Conservation (phyloP, 2,113 vertebrate species). For the Pituophis catenifer region DNA sequence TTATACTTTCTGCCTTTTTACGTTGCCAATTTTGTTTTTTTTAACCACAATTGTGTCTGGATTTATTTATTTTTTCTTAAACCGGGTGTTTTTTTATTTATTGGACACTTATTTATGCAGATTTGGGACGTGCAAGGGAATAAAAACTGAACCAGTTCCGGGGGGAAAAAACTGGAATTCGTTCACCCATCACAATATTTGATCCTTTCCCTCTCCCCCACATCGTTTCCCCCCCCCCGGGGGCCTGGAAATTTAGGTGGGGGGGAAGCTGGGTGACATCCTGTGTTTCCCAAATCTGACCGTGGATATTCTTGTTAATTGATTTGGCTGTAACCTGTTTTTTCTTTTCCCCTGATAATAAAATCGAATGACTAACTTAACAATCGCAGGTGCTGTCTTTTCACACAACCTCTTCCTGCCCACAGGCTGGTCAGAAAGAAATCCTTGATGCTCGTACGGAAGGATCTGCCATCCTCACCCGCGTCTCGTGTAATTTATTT, state of each 20-base stretch:
- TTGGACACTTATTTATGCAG: background rate
- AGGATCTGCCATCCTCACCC: background rate
- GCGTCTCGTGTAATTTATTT: background rate
- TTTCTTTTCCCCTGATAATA: background rate
- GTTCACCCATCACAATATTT: background rate
- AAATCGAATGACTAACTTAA: background rate
- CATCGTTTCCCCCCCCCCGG: too few relatives aligned
- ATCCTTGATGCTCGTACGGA: background rate
- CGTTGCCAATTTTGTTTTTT: background rate
- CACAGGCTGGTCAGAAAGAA: too few relatives aligned
- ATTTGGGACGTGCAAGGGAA: background rate
- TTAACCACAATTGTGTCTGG: fast-evolving
- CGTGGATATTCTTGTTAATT: background rate
- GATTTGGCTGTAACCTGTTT: background rate
- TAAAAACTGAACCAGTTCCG: background rate
- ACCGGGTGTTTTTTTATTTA: background rate
- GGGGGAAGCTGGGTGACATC: background rate
- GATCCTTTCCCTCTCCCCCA: too few relatives aligned
- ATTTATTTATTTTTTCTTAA: background rate
- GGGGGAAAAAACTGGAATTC: background rate
- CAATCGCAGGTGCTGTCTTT: background rate
- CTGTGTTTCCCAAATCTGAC: background rate
- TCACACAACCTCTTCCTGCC: background rate
- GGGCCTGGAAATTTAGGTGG: background rate
- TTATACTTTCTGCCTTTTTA: constrained; percentile 6